Conservation (phyloP, 2,888 invertebrate genomes). For the Platycheirus albimanus region DNA sequence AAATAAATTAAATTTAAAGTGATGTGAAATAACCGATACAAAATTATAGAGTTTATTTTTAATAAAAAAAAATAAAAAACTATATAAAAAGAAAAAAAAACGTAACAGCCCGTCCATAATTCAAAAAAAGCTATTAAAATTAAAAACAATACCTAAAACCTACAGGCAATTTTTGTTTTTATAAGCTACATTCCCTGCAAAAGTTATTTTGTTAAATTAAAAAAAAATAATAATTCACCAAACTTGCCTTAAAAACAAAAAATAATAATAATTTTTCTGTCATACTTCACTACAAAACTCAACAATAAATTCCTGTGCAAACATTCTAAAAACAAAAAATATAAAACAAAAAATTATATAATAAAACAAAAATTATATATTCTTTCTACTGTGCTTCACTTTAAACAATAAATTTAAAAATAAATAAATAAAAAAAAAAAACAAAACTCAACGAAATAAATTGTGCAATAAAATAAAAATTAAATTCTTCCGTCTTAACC, state of each 20-base stretch:
- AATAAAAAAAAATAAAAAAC: slow-evolving; percentile 21
- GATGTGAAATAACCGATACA: slow-evolving; percentile 54
- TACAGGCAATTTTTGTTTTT: slow-evolving; percentile 19
- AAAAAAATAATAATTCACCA: slow-evolving; percentile 50
- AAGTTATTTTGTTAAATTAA: slow-evolving; percentile 29
- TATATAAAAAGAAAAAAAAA: too few species aligned
- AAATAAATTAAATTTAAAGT: slow-evolving; percentile 26
- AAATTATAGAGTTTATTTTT: slow-evolving; percentile 25
- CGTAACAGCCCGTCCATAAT: slow-evolving; percentile 70
- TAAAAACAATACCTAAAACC: background rate
- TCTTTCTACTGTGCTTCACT: slow-evolving; percentile 52
- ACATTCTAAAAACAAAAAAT: slow-evolving; percentile 5
- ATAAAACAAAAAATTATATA: slow-evolving; percentile 1
- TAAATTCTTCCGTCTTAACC: slow-evolving; percentile 67
- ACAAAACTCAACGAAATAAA: slow-evolving; percentile 55
- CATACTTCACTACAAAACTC: slow-evolving; percentile 10
- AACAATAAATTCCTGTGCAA: slow-evolving; percentile 15
- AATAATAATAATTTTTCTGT: slow-evolving; percentile 24
- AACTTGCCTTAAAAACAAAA: slow-evolving; percentile 61
- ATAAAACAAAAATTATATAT: slow-evolving; percentile 20
- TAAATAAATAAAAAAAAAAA: slow-evolving; percentile 26
- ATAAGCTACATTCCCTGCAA: slow-evolving; percentile 68
- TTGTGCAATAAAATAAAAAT: slow-evolving; percentile 43
- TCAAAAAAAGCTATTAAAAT: slow-evolving; percentile 39
- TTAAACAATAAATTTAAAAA: slow-evolving; percentile 23